phyloP scores from a whole-genome alignment of 2,113 vertebrate genomes.

The Cyprinodon tularosa region DNA sequence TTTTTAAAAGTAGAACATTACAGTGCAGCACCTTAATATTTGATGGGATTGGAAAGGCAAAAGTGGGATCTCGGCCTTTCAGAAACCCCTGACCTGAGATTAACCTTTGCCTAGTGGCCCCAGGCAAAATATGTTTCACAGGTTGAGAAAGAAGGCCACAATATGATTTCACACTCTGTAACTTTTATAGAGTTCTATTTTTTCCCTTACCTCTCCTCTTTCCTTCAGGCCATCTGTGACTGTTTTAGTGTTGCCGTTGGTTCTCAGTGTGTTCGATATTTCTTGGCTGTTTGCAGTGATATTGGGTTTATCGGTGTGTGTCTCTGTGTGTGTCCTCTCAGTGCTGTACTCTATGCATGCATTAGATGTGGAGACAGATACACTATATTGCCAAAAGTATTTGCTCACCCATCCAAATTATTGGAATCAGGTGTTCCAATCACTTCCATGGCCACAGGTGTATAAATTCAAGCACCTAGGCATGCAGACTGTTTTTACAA shows the following conservation, averaged over 20 bases:
- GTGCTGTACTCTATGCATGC: constrained; percentile 54
- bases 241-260: constrained; percentile 47
- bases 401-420: no score
- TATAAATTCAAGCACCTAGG: no score
- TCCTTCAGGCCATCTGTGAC: constrained; percentile 50
- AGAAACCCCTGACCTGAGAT: not conserved
- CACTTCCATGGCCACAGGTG: no score
- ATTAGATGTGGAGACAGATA: constrained; percentile 34
- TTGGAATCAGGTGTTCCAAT: no score
- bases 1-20: not conserved
- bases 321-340: constrained; percentile 33
- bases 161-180: constrained; percentile 16
- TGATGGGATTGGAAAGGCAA: not conserved
- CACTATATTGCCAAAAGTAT: no score
- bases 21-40: not conserved
- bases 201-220: constrained; percentile 35
- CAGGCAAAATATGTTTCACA: constrained; percentile 10
- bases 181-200: constrained; percentile 17
- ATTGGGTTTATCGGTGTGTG: constrained; percentile 27
- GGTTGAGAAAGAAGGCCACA: constrained; percentile 8
- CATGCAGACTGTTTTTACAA: no score
- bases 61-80: not conserved
- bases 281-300: constrained; percentile 26
- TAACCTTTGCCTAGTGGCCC: constrained; percentile 3
- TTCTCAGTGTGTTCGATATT: constrained; percentile 35